Evolutionary conservation across 2,113 vertebrate genomes (phyloP), one percentile per base, ranked within the genome.

Genomic region (Pleuronectes platessa): DNA sequence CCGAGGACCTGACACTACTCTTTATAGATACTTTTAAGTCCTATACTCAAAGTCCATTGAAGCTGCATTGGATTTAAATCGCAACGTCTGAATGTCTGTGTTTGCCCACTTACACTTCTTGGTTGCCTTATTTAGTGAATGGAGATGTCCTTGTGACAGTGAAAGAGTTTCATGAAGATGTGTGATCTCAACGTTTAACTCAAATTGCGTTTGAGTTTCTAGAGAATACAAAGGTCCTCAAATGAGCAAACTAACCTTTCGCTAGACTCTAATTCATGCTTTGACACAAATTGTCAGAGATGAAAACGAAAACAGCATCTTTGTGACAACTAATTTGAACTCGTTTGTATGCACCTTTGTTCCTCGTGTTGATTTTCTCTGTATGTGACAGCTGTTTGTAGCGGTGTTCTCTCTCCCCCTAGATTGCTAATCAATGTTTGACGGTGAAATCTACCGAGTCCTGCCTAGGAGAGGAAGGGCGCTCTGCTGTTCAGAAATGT

Each of bases 371-470:
- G 81, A 89, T 84, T 70, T 77, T 61, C 67, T 76, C 76, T 13
- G 79, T 68, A 27, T 80, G 79, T 78, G 84, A 89, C 81, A 83
- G 80, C 86, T 85, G 83, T 73, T 86, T 77, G 84, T 74, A 83
- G 68, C 81, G 17, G 76, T 40, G 68, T 31, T 61, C 67, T 47
- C 62, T 65, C 87, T 79, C 79, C 60, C 60, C 59, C 1, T 42
- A 9, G 76, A 81, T 71, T 68, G 62, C 74, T 87, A 89, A 90
- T 86, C 90, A 84, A 80, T 78, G 86, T 86, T 59, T 84, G 59
- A 74, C 12, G 70, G 54, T 55, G 77, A 69, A 83, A 60, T 81
- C 59, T 3, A 18, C 64, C 0, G 21, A 73, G 40, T 59, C 67
- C 63, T 23, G 31, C 70, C 49, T 61, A 27, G 60, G 7, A 15